phyloP scores from a whole-genome alignment of 2,113 vertebrate species.

The Otolemur garnettii region DNA sequence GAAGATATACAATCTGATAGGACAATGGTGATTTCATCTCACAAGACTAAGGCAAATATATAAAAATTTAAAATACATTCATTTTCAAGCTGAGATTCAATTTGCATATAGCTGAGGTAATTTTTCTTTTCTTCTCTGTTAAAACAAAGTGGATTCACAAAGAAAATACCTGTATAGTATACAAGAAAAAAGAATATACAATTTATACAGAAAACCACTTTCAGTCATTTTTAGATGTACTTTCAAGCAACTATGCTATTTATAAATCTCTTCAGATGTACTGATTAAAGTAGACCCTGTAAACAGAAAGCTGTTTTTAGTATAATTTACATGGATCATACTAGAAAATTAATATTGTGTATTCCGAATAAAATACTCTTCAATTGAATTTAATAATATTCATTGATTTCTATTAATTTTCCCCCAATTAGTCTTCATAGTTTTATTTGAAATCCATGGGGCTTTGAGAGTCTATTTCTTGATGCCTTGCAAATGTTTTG shows the following conservation, averaged over 20 bases:
- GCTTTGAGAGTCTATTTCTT: background rate
- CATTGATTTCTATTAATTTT: background rate
- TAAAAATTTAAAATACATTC: background rate
- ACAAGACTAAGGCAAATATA: background rate
- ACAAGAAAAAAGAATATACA: background rate
- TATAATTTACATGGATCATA: background rate
- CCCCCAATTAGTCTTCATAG: background rate
- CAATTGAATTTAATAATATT: background rate
- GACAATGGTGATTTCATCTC: background rate
- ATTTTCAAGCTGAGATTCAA: constrained; percentile 27
- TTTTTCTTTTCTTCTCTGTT: constrained; percentile 7
- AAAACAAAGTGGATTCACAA: constrained; percentile 13
- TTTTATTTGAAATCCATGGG: background rate
- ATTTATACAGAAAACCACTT: background rate
- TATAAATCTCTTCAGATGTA: constrained; percentile 4
- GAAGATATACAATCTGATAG: constrained; percentile 5
- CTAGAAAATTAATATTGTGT: background rate
- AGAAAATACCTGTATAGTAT: background rate
- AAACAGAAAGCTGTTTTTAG: background rate
- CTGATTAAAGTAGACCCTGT: background rate
- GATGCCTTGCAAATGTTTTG: background rate
- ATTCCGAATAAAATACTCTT: constrained; percentile 7
- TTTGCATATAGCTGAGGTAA: background rate
- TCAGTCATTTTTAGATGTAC: background rate
- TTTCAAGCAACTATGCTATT: background rate